These are phyloP conservation scores for Collichthys lucidus DNA, from an alignment of 2,113 vertebrate genomes.

Conservation along the genomic window DNA sequence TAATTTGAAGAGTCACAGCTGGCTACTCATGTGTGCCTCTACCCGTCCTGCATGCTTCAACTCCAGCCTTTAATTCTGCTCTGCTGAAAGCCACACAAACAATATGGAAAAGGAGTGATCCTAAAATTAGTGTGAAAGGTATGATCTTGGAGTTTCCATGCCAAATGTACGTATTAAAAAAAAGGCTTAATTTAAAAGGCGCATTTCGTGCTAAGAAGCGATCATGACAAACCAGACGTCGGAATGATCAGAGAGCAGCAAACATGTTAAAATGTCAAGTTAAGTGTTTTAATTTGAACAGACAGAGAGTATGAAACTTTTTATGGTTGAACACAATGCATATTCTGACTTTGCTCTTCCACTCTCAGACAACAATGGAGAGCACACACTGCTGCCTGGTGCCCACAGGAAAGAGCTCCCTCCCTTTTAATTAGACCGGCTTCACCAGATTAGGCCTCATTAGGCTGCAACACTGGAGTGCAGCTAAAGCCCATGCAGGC, in stretches of 20 bases:
- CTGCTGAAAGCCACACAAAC: conserved; percentile 51
- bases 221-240: conserved; percentile 19
- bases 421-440: conserved; percentile 77
- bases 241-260: conserved; percentile 39
- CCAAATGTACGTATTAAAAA: conserved; percentile 23
- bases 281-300: conserved; percentile 35
- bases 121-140: conserved; percentile 36
- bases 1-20: conserved; percentile 76
- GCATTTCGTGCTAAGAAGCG: conserved; percentile 37
- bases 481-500: conserved; percentile 63
- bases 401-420: conserved; percentile 62
- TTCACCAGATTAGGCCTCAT: conserved; percentile 80
- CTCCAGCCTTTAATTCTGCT: conserved; percentile 42
- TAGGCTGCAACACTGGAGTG: conserved; percentile 70
- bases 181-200: conserved; percentile 24
- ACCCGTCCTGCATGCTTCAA: conserved; percentile 55
- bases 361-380: conserved; percentile 36
- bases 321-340: conserved; percentile 37
- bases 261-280: conserved; percentile 23
- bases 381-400: conserved; percentile 46
- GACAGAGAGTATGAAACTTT: conserved; percentile 23
- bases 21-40: conserved; percentile 65
- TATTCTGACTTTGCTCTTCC: conserved; percentile 24
- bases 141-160: conserved; percentile 26
- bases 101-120: conserved; percentile 29